Evolutionary conservation across 2,113 vertebrate species (phyloP).

Genomic region (Otis tarda): DNA sequence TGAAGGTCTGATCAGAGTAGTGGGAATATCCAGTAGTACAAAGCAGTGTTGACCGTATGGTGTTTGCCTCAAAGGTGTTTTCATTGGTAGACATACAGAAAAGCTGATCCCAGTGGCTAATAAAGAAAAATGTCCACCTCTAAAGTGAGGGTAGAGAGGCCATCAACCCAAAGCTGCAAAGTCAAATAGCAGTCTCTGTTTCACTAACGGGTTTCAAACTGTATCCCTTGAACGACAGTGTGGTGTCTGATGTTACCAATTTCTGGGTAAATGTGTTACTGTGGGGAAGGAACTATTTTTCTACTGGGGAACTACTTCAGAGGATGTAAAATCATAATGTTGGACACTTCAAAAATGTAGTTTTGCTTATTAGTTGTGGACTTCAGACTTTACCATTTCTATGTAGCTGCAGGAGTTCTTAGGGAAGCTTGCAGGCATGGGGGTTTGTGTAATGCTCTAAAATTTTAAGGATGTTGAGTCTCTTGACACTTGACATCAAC

Average conservation of each 20-base stretch:
- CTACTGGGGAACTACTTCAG: background rate
- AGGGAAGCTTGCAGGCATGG: background rate
- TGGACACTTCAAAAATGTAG: background rate
- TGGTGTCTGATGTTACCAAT: background rate
- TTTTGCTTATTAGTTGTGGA: background rate
- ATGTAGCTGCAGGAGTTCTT: background rate
- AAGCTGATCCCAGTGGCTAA: background rate
- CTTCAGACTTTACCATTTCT: background rate
- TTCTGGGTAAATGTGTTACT: background rate
- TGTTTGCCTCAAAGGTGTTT: background rate
- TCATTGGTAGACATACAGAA: background rate
- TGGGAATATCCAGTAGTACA: background rate
- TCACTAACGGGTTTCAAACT: background rate
- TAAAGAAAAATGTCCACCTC: background rate
- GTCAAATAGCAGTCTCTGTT: background rate
- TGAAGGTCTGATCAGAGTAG: background rate
- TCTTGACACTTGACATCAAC: background rate
- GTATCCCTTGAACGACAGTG: background rate
- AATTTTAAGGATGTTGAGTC: background rate
- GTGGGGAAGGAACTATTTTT: background rate
- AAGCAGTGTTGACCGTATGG: background rate
- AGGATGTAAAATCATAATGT: background rate
- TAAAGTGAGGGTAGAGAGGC: background rate
- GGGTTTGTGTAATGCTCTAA: background rate
- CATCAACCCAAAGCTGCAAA: background rate